Percentiles rank a stretch among this genome's conserved stretches.
Evolutionary conservation across 2,888 invertebrate genomes (phyloP).

Genomic region (Ariolimax columbianus): DNA sequence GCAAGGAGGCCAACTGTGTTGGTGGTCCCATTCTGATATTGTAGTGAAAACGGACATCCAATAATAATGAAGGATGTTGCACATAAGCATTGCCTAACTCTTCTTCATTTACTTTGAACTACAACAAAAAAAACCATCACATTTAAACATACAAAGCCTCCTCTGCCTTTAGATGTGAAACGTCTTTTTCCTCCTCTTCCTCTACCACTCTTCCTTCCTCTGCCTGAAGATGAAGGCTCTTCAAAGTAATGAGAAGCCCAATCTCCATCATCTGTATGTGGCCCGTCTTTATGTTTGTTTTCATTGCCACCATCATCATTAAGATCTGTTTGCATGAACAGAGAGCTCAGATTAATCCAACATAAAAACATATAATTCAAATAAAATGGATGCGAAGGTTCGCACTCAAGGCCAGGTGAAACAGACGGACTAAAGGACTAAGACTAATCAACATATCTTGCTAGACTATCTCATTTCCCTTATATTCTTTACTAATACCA

Average conservation of each 20-base stretch:
- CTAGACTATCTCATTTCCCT: too few relatives aligned
- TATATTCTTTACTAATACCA: too few relatives aligned
- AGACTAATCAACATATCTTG: too few relatives aligned
- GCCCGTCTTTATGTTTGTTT: conserved; percentile 43
- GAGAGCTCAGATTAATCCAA: background rate
- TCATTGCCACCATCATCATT: conserved; percentile 48
- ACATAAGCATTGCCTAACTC: background rate
- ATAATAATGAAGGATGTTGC: background rate
- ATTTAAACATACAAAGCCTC: background rate
- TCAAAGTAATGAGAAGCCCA: conserved; percentile 58
- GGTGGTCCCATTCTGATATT: too few relatives aligned
- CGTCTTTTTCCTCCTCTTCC: conserved; percentile 6
- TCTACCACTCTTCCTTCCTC: conserved; percentile 19
- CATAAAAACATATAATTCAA: background rate
- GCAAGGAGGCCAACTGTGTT: too few relatives aligned
- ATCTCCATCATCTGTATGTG: conserved; percentile 42
- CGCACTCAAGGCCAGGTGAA: too few relatives aligned
- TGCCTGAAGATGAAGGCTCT: conserved; percentile 34
- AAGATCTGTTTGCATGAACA: background rate
- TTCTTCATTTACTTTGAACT: background rate
- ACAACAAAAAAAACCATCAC: background rate
- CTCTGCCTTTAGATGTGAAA: conserved; percentile 22
- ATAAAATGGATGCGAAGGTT: too few relatives aligned
- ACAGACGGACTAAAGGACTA: too few relatives aligned
- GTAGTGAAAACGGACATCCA: too few relatives aligned